Percentiles rank a stretch among this genome's conserved stretches.
phyloP scores from a whole-genome alignment of 2,888 invertebrate species.

The Macropis europaea region DNA sequence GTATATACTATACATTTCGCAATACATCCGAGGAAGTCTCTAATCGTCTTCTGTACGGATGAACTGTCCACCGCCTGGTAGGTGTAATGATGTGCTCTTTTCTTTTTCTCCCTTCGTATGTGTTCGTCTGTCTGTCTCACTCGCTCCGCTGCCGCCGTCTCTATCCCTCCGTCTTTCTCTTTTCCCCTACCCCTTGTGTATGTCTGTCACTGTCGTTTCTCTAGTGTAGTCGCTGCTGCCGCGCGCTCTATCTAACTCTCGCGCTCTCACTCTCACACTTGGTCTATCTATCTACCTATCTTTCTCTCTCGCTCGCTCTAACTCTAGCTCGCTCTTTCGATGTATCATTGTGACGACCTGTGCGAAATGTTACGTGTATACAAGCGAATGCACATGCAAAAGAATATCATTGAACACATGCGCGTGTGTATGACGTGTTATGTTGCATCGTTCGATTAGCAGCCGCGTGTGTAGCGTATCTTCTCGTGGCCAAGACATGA shows the following conservation, averaged over 20 bases:
- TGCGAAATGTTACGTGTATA: slow-evolving; percentile 37
- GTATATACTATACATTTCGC: slow-evolving; percentile 50
- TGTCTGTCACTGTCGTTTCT: background rate
- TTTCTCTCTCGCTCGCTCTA: slow-evolving; percentile 17
- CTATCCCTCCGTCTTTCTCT: slow-evolving; percentile 6
- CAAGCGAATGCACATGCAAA: slow-evolving; percentile 19
- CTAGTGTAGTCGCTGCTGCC: too few relatives aligned
- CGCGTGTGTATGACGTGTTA: slow-evolving; percentile 48
- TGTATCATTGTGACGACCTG: slow-evolving; percentile 48
- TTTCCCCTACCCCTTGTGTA: background rate
- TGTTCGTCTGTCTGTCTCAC: slow-evolving; percentile 10
- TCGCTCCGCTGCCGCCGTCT: background rate
- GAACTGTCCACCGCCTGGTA: slow-evolving; percentile 60
- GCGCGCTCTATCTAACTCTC: background rate
- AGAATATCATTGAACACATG: slow-evolving; percentile 40
- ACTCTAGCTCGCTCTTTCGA: slow-evolving; percentile 14
- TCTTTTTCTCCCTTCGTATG: slow-evolving; percentile 37
- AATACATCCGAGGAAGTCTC: slow-evolving; percentile 58
- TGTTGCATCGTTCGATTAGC: slow-evolving; percentile 46
- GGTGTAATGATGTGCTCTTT: slow-evolving; percentile 62
- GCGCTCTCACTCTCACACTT: slow-evolving; percentile 5
- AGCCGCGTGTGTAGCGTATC: slow-evolving; percentile 31
- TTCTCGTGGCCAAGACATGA: slow-evolving; percentile 29
- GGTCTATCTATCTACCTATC: slow-evolving; percentile 20
- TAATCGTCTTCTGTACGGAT: slow-evolving; percentile 60